phyloP scores from a whole-genome alignment of 2,888 invertebrate species.

The Heliconius ismenius region DNA sequence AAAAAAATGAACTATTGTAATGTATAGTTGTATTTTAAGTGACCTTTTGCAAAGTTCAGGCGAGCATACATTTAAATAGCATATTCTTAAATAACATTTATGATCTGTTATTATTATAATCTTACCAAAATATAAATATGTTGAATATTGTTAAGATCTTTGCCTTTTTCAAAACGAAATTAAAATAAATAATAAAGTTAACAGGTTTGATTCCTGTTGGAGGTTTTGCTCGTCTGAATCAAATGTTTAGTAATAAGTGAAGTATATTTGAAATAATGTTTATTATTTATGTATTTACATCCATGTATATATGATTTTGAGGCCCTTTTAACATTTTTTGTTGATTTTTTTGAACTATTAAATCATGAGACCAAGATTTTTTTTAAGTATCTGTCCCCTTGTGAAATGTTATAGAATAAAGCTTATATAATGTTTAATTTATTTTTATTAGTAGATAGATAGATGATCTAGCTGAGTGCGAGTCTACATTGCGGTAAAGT shows the following conservation, averaged over 20 bases:
- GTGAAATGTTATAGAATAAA: conserved; percentile 20
- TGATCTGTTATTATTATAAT: conserved; percentile 15
- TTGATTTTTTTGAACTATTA: conserved; percentile 64
- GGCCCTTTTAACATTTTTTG: conserved; percentile 54
- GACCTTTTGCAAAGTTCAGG: conserved; percentile 42
- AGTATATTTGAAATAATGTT: conserved; percentile 28
- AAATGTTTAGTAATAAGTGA: conserved; percentile 36
- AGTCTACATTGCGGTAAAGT: no score
- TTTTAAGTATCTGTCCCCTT: conserved; percentile 24
- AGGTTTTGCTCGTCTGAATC: conserved; percentile 10
- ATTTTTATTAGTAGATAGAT: conserved; percentile 18
- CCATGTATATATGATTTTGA: conserved; percentile 61
- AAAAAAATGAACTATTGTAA: conserved; percentile 45
- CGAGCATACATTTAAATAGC: conserved; percentile 25
- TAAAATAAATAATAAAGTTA: background rate
- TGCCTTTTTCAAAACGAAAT: background rate
- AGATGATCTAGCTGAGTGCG: background rate
- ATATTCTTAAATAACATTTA: background rate
- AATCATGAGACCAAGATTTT: conserved; percentile 61
- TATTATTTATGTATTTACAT: conserved; percentile 45
- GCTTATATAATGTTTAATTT: conserved; percentile 18
- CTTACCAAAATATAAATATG: background rate
- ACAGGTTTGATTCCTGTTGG: conserved; percentile 25
- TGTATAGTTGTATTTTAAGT: conserved; percentile 50
- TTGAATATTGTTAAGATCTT: background rate